These are phyloP conservation scores for Phaetusa simplex DNA, from an alignment of 2,113 vertebrate genomes.

Conservation along the genomic window DNA sequence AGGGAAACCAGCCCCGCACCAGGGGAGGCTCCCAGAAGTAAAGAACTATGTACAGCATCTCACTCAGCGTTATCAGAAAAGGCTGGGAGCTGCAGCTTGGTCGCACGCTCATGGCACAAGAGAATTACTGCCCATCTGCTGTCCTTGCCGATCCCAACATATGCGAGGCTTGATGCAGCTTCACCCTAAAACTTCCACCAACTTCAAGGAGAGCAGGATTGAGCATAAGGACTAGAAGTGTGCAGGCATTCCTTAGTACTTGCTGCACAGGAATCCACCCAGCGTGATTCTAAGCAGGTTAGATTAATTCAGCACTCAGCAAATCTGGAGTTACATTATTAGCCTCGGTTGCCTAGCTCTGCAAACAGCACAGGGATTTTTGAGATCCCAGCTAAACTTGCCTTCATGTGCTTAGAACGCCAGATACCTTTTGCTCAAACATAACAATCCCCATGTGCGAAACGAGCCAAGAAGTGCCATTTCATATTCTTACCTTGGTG, in stretches of 20 bases:
- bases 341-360: not conserved
- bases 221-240: not conserved
- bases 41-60: not conserved
- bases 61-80: not conserved
- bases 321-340: not conserved
- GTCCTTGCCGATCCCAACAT: not conserved
- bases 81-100: not conserved
- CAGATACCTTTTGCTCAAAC: not conserved
- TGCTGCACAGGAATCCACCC: not conserved
- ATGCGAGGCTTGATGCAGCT: not conserved
- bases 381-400: not conserved
- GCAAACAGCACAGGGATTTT: not conserved
- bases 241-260: not conserved
- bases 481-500: conserved; percentile 15
- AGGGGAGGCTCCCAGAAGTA: not conserved
- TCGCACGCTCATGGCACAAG: not conserved
- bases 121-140: not conserved
- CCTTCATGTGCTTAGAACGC: not conserved
- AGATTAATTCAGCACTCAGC: not conserved
- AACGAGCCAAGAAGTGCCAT: not conserved
- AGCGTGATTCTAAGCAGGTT: not conserved
- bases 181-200: not conserved
- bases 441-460: not conserved
- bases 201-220: not conserved
- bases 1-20: not conserved